Evolutionary conservation across 2,797 vertebrate genomes (phyloP), one percentile per base, ranked within the genome.

Genomic region (Nannoperca obscura): DNA sequence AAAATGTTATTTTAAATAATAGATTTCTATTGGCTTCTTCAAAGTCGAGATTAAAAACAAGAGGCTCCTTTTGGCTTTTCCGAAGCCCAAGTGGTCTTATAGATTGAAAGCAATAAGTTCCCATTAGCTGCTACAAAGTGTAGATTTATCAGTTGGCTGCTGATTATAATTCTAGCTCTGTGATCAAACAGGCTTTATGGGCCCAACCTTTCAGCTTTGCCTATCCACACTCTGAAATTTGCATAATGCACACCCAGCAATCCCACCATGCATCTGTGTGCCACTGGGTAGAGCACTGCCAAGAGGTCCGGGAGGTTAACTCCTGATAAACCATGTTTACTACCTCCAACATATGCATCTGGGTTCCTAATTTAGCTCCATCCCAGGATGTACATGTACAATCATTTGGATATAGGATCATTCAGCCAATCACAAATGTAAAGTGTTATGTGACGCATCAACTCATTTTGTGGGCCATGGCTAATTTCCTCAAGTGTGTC

Each of bases 11-110:
- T 27, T 50, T 19, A 40, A 70, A 57, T 27, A 57, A 32, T 5
- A n/a, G 74, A 57, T 62, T 24, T 19, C 7, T 40, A 73, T 72
- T 40, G 57, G 32, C 61, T 59, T 38, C 30, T 42, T 58, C 24
- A 44, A 34, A 62, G 61, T 65, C 58, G 20, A 24, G 46, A 71
- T 65, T 65, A 53, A 49, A 49, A 49, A 22, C 46, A 40, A 57
- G 19, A 32, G 10, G 34, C 14, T 32, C 42, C 20, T 22, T 17
- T 42, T 52, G 62, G 54, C 3, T 47, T 13, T 44, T 32, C 17
- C 38, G 53, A 58, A 20, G 57, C 68, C 64, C 27, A 30, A 53
- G 22, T 7, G 14, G 71, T 13, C 36, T 59, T 46, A 40, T 3
- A 27, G 42, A 72, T 11, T 27, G n/a, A 44, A 32, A 52, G 53